Base-by-base conservation (phyloP, 2,888 invertebrate species). In the Strigamia transsilvanica region DNA sequence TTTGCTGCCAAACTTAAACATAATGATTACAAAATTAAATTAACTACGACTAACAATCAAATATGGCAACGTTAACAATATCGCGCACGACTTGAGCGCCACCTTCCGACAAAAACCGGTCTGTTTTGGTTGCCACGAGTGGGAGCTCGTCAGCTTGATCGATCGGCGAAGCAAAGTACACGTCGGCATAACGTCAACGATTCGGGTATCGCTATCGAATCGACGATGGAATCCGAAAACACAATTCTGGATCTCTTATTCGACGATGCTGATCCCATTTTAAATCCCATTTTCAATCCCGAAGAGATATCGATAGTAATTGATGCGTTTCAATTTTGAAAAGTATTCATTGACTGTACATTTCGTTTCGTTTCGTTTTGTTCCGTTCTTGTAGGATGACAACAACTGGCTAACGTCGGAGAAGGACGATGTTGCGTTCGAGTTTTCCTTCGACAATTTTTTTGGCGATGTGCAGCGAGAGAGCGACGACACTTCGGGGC, bases 1-100 rank as follows among this genome's bases (percentile, higher is more conserved):
- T 90, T 93, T 93, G 87, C 91, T 91, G 38, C 87, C 86, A 84
- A 87, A 87, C 87, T 89, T 91, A 86, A 91, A 91, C 91, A 91
- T 91, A 27, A 27, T 78, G 12, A 5, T 13, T 18, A 38, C 66
- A 61, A 15, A 41, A 81, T 38, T n/a, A 81, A 81, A 81, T 32
- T 66, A 66, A 32, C 81, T 66, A 81, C 34, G 81, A 61, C 81
- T 81, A 66, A 21, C 32, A 38, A 34, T 81, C 66, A 81, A 81
- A 81, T 81, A 81, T 81, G 81, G 81, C 81, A 61, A 81, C 81
- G 61, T 34, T 81, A 61, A 61, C 42, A 23, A 80, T 23, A 46
- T 23, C 10, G 1, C 21, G 12, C 38, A 23, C 12, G 15, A 46
- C 6, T 23, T 18, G 4, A 4, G 9, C 80, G 80, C 46, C 80